phyloP scores from a whole-genome alignment of 2,113 vertebrate genomes.

The Seriola aureovittata region DNA sequence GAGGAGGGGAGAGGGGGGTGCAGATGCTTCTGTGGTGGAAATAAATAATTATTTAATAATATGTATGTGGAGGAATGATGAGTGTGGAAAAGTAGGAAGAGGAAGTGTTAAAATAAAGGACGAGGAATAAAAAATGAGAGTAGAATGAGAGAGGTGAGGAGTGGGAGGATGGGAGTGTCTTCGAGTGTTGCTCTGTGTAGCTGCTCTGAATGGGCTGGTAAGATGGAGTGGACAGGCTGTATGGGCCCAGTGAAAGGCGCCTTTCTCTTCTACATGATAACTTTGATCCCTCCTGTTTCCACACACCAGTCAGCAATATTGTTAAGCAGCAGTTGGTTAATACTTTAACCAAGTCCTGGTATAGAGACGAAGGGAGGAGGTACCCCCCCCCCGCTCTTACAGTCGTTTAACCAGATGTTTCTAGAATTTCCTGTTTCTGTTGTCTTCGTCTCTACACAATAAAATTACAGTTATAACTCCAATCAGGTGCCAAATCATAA shows the following conservation, averaged over 20 bases:
- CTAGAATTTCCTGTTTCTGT: not conserved
- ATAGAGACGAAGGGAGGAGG: constrained; percentile 41
- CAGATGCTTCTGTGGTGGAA: constrained; percentile 19
- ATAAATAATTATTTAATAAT: constrained; percentile 60
- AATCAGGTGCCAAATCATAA: not conserved
- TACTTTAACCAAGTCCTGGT: constrained; percentile 78
- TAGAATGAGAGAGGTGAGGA: constrained; percentile 74
- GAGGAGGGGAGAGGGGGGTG: not conserved
- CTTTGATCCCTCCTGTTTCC: constrained; percentile 87
- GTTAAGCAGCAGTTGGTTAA: constrained; percentile 84
- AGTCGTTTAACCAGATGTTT: not conserved
- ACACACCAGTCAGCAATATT: constrained; percentile 88
- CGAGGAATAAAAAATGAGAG: constrained; percentile 73
- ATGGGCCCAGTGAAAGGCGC: constrained; percentile 78
- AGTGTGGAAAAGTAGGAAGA: constrained; percentile 41
- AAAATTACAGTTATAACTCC: not conserved
- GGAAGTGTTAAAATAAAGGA: constrained; percentile 64
- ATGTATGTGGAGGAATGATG: constrained; percentile 39
- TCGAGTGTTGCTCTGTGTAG: constrained; percentile 72
- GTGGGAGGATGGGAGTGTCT: constrained; percentile 81
- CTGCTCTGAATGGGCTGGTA: constrained; percentile 79
- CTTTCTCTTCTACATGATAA: constrained; percentile 86
- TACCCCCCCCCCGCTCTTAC: not conserved
- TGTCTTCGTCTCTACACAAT: not conserved
- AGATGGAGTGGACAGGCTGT: constrained; percentile 87